Base-by-base conservation (phyloP, 2,797 vertebrate genomes). In the Anabacerthia variegaticeps region DNA sequence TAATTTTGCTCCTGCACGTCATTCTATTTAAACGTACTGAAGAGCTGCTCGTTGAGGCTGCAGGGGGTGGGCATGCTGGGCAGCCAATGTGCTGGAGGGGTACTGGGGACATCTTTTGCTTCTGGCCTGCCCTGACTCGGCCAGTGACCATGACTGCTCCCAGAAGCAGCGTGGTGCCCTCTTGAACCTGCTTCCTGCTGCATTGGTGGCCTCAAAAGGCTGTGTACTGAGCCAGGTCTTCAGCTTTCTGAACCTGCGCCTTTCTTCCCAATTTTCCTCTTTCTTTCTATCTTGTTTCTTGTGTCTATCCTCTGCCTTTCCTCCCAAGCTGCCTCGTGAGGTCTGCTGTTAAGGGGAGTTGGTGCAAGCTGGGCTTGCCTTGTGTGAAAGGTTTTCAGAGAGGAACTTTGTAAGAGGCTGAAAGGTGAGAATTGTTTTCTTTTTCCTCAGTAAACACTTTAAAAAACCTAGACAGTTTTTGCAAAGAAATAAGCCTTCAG, bases 371-470 rank as follows among this genome's bases (percentile, higher is more conserved):
- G 48, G 39, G 27, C 62, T 89, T 41, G 26, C 62, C 3, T 8
- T 18, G 55, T 85, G 41, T 91, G 68, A 73, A 94, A 75, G 63
- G n/a, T 71, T 94, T 93, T 90, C 61, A 65, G 34, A 67, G 55
- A 73, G n/a, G 9, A 91, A 56, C 61, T 41, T 61, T 92, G 69
- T 68, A 68, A 74, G 56, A 87, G 74, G 77, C 61, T 52, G 77
- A 62, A 89, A 93, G 52, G 74, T 95, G 96, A 93, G 46, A 90
- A 87, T 66, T 85, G 61, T 94, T 82, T 94, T 80, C n/a, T 51
- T 79, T 90, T 89, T 37, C n/a, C 18, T 68, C 54, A 51, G 36
- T 74, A 95, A 95, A 87, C 46, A 82, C 77, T 79, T 58, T 21
- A 21, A 69, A 81, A 67, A 23, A 10, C 2, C 19, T 21, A 46